Conservation (phyloP, 2,888 invertebrate genomes). For the Adineta ricciae region DNA sequence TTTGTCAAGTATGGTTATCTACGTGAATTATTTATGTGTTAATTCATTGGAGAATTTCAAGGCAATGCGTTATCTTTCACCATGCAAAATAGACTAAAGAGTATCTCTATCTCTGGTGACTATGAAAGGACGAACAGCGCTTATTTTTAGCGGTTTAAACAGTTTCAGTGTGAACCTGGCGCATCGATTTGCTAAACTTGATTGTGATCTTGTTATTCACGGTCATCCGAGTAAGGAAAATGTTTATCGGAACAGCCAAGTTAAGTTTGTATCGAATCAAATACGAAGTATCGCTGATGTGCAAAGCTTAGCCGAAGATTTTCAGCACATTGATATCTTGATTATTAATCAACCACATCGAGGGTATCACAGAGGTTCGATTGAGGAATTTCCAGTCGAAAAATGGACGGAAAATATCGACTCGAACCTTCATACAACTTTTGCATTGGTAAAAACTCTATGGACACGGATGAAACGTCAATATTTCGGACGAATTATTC, state of each 20-base stretch:
- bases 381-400: background rate
- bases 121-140: background rate
- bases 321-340: background rate
- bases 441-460: background rate
- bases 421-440: background rate
- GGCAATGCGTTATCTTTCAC: background rate
- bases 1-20: slow-evolving; percentile 10
- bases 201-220: background rate
- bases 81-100: background rate
- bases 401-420: background rate
- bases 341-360: background rate
- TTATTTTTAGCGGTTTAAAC: background rate
- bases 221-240: background rate
- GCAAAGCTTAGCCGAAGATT: background rate
- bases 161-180: background rate
- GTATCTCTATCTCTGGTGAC: background rate
- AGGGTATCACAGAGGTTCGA: background rate
- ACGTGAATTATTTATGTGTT: slow-evolving; percentile 2
- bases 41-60: background rate
- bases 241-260: background rate
- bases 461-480: background rate
- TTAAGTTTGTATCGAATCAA: background rate
- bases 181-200: background rate
- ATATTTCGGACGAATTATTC: background rate
- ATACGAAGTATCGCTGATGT: background rate